Percentiles rank a stretch among this genome's conserved stretches.
These are phyloP conservation scores for Xyrauchen texanus DNA, from an alignment of 2,113 vertebrate species.

Conservation along the genomic window DNA sequence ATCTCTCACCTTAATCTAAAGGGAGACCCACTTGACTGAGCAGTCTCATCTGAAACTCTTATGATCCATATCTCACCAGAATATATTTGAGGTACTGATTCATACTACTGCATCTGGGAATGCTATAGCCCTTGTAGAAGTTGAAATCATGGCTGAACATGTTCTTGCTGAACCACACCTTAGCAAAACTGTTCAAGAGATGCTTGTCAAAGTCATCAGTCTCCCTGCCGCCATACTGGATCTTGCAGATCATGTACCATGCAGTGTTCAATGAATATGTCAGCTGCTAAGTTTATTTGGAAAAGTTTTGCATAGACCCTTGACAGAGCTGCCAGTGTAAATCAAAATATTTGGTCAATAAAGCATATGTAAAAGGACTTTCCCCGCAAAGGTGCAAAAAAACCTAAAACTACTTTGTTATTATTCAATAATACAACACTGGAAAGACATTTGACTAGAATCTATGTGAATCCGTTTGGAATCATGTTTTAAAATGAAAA, in stretches of 20 bases:
- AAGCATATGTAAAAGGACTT: no score
- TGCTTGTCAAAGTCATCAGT: slow-evolving; percentile 95
- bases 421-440: background rate
- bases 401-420: no score
- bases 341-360: background rate
- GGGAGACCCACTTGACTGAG: background rate
- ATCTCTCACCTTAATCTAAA: background rate
- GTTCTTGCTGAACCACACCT: slow-evolving; percentile 91
- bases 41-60: background rate
- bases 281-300: background rate
- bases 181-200: slow-evolving; percentile 89
- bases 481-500: no score
- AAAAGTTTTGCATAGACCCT: background rate
- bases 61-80: slow-evolving; percentile 78
- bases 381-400: no score
- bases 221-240: slow-evolving; percentile 96
- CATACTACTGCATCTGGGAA: slow-evolving; percentile 82
- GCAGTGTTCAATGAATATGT: slow-evolving; percentile 74
- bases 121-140: slow-evolving; percentile 89
- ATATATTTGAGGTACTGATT: slow-evolving; percentile 89
- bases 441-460: background rate
- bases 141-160: slow-evolving; percentile 84
- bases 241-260: slow-evolving; percentile 95
- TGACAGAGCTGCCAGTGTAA: background rate
- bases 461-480: no score